phyloP scores from a whole-genome alignment of 2,113 vertebrate species.

The Platysteira castanea region DNA sequence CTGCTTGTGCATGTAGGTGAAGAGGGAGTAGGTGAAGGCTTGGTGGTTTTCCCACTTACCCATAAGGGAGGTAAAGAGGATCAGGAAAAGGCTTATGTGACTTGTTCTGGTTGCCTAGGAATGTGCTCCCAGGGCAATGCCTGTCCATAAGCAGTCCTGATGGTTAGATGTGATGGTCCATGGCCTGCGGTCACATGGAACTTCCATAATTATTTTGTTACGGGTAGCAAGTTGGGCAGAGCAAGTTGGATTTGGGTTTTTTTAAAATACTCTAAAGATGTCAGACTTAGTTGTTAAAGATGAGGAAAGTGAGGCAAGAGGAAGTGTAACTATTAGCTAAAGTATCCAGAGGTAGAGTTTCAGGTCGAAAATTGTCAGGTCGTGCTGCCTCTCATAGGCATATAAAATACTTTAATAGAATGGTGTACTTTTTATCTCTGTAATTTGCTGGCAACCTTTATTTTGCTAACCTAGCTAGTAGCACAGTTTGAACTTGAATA shows the following conservation, averaged over 20 bases:
- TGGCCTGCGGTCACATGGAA: not conserved
- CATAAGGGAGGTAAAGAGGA: not conserved
- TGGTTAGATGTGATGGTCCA: not conserved
- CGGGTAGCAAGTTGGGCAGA: not conserved
- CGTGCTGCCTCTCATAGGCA: rapidly evolving
- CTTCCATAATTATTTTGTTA: not conserved
- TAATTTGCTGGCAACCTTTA: not conserved
- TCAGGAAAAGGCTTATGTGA: rapidly evolving
- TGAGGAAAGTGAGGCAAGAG: not conserved
- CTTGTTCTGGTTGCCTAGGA: not conserved
- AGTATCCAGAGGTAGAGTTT: not conserved
- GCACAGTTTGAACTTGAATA: not conserved
- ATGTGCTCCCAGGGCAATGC: rapidly evolving
- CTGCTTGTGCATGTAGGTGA: not conserved
- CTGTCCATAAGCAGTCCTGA: not conserved
- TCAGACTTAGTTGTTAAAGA: not conserved
- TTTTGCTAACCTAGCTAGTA: not conserved
- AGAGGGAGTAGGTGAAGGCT: not conserved
- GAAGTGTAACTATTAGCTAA: not conserved
- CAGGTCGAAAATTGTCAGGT: not conserved
- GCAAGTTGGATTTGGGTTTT: not conserved
- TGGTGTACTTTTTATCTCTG: not conserved
- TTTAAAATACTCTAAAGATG: not conserved
- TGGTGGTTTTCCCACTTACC: not conserved
- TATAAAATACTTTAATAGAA: not conserved